Percentiles rank a stretch among this genome's conserved stretches.
These are phyloP conservation scores for Carduelis carduelis DNA, from an alignment of 2,797 vertebrate genomes.

Conservation along the genomic window DNA sequence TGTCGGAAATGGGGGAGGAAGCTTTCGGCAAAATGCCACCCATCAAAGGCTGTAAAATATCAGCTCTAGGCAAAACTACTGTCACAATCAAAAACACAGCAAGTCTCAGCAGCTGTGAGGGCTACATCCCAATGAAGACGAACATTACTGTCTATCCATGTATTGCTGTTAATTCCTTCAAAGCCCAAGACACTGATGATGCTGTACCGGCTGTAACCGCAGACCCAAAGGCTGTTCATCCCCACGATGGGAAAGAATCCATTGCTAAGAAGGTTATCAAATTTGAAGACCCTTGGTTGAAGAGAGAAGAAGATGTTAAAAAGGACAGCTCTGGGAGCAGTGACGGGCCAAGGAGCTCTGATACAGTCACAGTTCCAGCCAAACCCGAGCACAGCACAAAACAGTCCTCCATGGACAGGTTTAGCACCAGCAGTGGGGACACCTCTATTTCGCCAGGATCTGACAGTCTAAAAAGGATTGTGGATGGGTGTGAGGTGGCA, in stretches of 20 bases:
- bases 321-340: slow-evolving; percentile 30
- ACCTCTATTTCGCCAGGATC: slow-evolving; percentile 68
- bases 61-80: slow-evolving; percentile 84
- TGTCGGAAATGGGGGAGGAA: slow-evolving; percentile 67
- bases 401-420: slow-evolving; percentile 60
- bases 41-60: slow-evolving; percentile 75
- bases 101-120: slow-evolving; percentile 75
- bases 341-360: not conserved
- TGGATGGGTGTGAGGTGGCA: slow-evolving; percentile 87
- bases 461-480: slow-evolving; percentile 75
- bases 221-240: not conserved
- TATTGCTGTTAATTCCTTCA: slow-evolving; percentile 82
- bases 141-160: slow-evolving; percentile 85
- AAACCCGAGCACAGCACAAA: slow-evolving; percentile 69
- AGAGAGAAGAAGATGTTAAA: slow-evolving; percentile 81
- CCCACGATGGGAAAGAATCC: slow-evolving; percentile 64
- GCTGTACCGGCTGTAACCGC: slow-evolving; percentile 56
- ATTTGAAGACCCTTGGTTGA: slow-evolving; percentile 96
- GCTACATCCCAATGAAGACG: slow-evolving; percentile 84
- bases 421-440: slow-evolving; percentile 71
- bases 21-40: slow-evolving; percentile 61
- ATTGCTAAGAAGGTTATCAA: slow-evolving; percentile 75
- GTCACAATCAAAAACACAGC: slow-evolving; percentile 80
- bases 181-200: slow-evolving; percentile 74
- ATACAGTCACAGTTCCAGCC: slow-evolving; percentile 1